Conservation (phyloP, 1,140 invertebrate genomes). For the Alviniconcha marisindica region DNA sequence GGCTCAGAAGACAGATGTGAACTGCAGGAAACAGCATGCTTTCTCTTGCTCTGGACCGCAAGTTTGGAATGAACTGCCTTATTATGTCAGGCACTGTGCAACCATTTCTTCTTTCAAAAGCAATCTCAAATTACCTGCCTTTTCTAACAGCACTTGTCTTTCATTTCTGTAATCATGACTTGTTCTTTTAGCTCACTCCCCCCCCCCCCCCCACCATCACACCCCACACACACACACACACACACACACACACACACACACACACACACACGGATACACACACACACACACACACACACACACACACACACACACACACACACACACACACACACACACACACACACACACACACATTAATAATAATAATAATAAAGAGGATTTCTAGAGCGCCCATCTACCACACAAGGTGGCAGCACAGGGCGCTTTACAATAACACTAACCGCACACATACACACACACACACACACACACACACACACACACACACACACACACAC, state of each 20-base stretch:
- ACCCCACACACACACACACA: not conserved
- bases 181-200: not conserved
- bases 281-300: not conserved
- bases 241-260: not conserved
- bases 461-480: not conserved
- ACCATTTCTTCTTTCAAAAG: not conserved
- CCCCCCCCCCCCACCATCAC: not conserved
- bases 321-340: not conserved
- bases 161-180: not conserved
- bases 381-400: not conserved
- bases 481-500: too few species aligned
- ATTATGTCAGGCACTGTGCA: too few species aligned
- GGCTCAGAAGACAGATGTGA: too few species aligned
- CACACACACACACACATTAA: not conserved
- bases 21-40: too few species aligned
- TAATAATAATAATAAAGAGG: not conserved
- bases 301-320: slow-evolving; percentile 17
- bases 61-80: too few species aligned
- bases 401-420: not conserved
- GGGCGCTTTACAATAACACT: not conserved
- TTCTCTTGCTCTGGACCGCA: too few species aligned
- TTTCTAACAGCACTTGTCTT: not conserved
- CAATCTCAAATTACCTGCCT: not conserved
- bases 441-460: not conserved
- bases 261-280: not conserved